Evolutionary conservation across 2,113 vertebrate species (phyloP).

Genomic region (Periophthalmus modestus): DNA sequence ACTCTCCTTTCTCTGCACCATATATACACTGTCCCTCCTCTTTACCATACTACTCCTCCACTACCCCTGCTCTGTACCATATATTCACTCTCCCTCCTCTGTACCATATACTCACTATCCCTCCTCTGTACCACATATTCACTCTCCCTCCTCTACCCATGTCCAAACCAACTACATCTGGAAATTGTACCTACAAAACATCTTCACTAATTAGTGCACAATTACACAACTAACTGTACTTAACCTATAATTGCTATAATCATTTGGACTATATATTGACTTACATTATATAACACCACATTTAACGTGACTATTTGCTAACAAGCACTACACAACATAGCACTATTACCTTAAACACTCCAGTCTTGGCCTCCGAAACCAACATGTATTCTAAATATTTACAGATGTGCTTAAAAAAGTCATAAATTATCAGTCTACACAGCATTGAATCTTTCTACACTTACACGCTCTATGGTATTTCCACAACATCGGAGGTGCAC

Average conservation of each 20-base stretch:
- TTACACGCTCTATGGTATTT: slow-evolving; percentile 2
- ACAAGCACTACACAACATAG: slow-evolving; percentile 14
- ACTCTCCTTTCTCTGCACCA: no score
- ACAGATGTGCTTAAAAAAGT: background rate
- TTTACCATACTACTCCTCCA: no score
- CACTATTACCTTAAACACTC: slow-evolving; percentile 30
- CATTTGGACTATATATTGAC: background rate
- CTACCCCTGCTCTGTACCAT: no score
- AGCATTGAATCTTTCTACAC: slow-evolving; percentile 17
- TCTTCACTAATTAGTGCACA: no score
- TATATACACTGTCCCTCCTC: no score
- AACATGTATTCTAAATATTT: background rate
- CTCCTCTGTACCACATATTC: no score
- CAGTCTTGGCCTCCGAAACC: slow-evolving; percentile 1
- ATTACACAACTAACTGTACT: background rate
- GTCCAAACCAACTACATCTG: background rate
- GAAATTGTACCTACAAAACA: background rate
- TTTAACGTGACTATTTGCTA: slow-evolving; percentile 6
- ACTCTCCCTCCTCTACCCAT: no score
- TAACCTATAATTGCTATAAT: no score
- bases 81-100: no score
- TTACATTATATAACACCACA: background rate
- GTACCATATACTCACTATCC: no score
- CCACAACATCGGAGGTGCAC: slow-evolving; percentile 35
- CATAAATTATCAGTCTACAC: background rate